Percentiles rank a stretch among this genome's conserved stretches.
phyloP scores from a whole-genome alignment of 2,113 vertebrate species.

The Sylvia atricapilla region DNA sequence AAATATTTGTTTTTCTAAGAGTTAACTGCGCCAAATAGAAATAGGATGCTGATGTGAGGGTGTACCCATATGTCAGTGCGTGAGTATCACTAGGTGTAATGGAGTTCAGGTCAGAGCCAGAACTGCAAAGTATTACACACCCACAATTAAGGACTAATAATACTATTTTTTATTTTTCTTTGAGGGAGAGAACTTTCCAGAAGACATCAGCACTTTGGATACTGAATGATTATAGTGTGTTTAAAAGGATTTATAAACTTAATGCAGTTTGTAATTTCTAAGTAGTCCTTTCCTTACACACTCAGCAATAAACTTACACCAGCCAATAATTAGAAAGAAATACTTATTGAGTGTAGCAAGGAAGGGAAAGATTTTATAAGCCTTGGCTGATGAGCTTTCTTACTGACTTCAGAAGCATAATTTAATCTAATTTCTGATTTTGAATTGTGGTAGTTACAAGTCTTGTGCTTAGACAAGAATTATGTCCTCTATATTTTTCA shows the following conservation, averaged over 20 bases:
- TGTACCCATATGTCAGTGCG: neutral
- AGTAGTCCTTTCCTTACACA: neutral
- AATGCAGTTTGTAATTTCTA: neutral
- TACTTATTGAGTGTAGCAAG: neutral
- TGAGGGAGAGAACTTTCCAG: neutral
- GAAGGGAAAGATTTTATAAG: neutral
- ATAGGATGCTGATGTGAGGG: conserved; percentile 20
- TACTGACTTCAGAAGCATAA: neutral
- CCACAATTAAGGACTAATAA: neutral
- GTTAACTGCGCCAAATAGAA: conserved; percentile 15
- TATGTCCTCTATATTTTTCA: neutral
- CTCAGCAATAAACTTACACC: neutral
- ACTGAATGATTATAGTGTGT: neutral
- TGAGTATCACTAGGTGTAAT: conserved; percentile 31
- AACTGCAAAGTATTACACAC: conserved; percentile 19
- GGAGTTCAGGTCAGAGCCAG: conserved; percentile 18
- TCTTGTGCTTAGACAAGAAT: neutral
- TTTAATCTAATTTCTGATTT: neutral
- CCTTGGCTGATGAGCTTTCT: neutral
- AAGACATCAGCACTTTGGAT: neutral
- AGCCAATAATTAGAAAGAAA: neutral
- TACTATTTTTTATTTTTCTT: neutral
- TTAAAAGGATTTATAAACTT: neutral
- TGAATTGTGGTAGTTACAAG: neutral
- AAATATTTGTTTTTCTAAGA: conserved; percentile 49